These are phyloP conservation scores for Lepilemur septentrionalis DNA, from an alignment of 2,797 vertebrate species.

Conservation along the genomic window DNA sequence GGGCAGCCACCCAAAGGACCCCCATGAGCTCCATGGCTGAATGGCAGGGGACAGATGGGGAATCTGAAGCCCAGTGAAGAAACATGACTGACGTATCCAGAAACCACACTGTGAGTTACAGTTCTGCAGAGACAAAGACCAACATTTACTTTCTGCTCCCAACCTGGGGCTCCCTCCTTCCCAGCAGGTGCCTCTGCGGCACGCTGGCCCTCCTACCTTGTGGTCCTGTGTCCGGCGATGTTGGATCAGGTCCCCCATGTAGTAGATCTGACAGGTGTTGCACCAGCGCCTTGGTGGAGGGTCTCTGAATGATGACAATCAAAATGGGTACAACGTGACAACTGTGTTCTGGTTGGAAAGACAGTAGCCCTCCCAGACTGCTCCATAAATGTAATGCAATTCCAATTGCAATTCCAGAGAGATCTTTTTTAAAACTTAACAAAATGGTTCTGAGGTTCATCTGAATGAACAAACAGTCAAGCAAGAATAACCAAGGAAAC, in stretches of 20 bases:
- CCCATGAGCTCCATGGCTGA: background rate
- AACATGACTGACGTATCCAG: background rate
- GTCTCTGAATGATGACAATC: conserved; percentile 84
- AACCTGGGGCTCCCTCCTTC: background rate
- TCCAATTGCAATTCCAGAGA: background rate
- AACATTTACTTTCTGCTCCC: background rate
- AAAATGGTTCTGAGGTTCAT: background rate
- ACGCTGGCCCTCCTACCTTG: conserved; percentile 87
- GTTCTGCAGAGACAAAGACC: background rate
- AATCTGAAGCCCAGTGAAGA: background rate
- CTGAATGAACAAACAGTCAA: background rate
- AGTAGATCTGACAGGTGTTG: conserved; percentile 92
- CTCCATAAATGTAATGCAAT: background rate
- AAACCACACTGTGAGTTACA: rapidly evolving
- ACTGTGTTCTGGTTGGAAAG: background rate
- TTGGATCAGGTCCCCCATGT: conserved; percentile 89
- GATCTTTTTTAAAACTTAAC: background rate
- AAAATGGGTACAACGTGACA: background rate
- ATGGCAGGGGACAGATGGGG: background rate
- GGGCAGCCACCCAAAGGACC: background rate
- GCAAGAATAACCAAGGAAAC: background rate
- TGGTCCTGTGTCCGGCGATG: conserved; percentile 93
- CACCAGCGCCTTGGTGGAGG: conserved; percentile 92
- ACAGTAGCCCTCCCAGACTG: background rate
- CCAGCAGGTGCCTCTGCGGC: background rate